phyloP scores from a whole-genome alignment of 2,888 invertebrate genomes.

The Noctua fimbriata region DNA sequence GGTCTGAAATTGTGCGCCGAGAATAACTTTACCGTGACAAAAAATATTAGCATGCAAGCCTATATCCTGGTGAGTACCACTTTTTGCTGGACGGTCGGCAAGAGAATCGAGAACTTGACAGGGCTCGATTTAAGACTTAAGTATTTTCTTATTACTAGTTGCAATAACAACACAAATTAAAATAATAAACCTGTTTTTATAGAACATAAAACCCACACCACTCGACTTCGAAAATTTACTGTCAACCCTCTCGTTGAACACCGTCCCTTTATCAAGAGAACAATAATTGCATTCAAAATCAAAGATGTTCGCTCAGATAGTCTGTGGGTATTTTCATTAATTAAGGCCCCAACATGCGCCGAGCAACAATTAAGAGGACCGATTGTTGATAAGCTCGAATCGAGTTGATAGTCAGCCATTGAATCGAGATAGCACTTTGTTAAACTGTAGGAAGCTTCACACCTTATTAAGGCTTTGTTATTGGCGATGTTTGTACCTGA shows the following conservation, averaged over 20 bases:
- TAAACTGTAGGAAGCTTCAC: slow-evolving; percentile 81
- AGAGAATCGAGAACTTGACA: not conserved
- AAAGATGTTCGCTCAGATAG: slow-evolving; percentile 86
- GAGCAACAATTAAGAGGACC: slow-evolving; percentile 87
- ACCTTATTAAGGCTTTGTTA: slow-evolving; percentile 82
- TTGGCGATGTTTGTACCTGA: slow-evolving; percentile 59
- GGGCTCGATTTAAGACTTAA: no score
- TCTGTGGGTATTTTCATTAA: slow-evolving; percentile 87
- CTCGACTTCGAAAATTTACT: slow-evolving; percentile 54
- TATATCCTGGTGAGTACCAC: not conserved
- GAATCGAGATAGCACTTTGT: slow-evolving; percentile 79
- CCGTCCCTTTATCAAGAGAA: slow-evolving; percentile 84
- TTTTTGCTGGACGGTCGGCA: not conserved
- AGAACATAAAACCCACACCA: slow-evolving; percentile 24
- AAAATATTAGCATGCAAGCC: not conserved
- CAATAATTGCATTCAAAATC: slow-evolving; percentile 90
- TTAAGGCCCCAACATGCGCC: slow-evolving; percentile 87
- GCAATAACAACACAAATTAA: not conserved
- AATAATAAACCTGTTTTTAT: not conserved
- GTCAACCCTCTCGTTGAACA: slow-evolving; percentile 68
- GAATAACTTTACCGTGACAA: not conserved
- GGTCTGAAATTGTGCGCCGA: not conserved
- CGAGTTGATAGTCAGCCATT: slow-evolving; percentile 80
- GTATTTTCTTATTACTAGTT: not conserved
- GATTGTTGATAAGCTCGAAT: slow-evolving; percentile 86